Conservation (phyloP, 1,140 invertebrate genomes). For the Periplaneta americana region DNA sequence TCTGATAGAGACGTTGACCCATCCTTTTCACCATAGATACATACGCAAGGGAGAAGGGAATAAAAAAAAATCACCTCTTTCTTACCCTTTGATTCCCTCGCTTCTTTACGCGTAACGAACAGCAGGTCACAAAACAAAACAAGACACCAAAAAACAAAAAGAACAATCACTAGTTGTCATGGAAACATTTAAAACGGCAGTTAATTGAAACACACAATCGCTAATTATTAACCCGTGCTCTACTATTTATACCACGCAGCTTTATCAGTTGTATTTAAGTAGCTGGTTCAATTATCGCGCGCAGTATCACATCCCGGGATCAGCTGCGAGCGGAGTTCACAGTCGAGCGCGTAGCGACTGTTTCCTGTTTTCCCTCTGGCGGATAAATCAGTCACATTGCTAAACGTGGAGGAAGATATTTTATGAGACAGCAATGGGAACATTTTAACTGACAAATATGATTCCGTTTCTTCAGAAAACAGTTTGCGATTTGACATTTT, state of each 20-base stretch:
- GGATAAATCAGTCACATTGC: too few relatives aligned
- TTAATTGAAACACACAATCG: neutral
- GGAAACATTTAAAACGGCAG: neutral
- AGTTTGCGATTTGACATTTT: too few relatives aligned
- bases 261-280: neutral
- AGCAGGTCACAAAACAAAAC: neutral
- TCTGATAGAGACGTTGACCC: neutral
- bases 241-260: neutral
- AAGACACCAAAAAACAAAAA: neutral
- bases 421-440: too few relatives aligned
- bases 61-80: neutral
- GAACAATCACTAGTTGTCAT: neutral
- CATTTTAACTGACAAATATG: too few relatives aligned
- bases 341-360: too few relatives aligned
- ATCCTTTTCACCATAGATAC: neutral
- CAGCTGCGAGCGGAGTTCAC: too few relatives aligned
- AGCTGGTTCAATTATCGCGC: neutral
- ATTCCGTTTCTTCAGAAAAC: too few relatives aligned
- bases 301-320: too few relatives aligned
- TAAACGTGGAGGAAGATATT: too few relatives aligned
- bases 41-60: neutral
- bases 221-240: neutral
- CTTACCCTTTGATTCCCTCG: neutral
- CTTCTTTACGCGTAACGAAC: neutral
- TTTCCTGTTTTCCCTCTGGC: too few relatives aligned